A percentile compares a stretch with the other conserved stretches of the same genome.
Conservation (phyloP, 2,113 vertebrate species). For the Bostrychus sinensis region DNA sequence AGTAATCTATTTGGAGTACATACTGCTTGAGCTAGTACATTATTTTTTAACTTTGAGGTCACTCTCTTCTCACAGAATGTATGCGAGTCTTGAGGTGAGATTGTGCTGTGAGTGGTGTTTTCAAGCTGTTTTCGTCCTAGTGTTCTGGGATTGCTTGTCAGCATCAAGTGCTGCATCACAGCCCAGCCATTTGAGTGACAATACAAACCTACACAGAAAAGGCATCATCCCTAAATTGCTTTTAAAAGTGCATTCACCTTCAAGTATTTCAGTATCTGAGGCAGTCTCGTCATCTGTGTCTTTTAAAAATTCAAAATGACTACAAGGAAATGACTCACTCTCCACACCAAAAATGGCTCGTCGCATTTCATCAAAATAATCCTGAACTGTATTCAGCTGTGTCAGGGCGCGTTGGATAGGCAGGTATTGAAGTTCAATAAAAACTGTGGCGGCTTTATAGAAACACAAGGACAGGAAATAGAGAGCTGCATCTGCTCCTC, state of each 20-base stretch:
- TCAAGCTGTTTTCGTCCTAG: conserved; percentile 32
- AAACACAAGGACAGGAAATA: conserved; percentile 38
- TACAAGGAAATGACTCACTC: conserved; percentile 50
- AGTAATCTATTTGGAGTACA: not conserved
- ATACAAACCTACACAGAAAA: conserved; percentile 36
- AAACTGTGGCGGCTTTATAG: conserved; percentile 31
- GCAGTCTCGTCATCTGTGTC: conserved; percentile 35
- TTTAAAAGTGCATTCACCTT: conserved; percentile 49
- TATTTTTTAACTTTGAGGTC: not conserved
- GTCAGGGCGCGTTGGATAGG: conserved; percentile 40
- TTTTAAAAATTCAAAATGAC: conserved; percentile 40
- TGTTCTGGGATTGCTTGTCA: conserved; percentile 35
- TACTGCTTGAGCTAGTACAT: not conserved
- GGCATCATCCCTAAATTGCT: conserved; percentile 31
- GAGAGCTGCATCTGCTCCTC: conserved; percentile 35
- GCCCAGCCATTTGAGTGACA: conserved; percentile 42
- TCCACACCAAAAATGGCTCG: conserved; percentile 12
- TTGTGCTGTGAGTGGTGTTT: conserved; percentile 31
- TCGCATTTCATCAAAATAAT: conserved; percentile 53
- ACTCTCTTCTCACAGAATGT: not conserved
- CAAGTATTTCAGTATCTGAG: conserved; percentile 21
- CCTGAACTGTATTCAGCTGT: conserved; percentile 42
- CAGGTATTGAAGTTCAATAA: conserved; percentile 45
- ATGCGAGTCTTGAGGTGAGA: conserved; percentile 23
- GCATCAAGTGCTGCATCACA: conserved; percentile 25